Evolutionary conservation across 2,113 vertebrate species (phyloP).

Genomic region (Cynoglossus semilaevis): DNA sequence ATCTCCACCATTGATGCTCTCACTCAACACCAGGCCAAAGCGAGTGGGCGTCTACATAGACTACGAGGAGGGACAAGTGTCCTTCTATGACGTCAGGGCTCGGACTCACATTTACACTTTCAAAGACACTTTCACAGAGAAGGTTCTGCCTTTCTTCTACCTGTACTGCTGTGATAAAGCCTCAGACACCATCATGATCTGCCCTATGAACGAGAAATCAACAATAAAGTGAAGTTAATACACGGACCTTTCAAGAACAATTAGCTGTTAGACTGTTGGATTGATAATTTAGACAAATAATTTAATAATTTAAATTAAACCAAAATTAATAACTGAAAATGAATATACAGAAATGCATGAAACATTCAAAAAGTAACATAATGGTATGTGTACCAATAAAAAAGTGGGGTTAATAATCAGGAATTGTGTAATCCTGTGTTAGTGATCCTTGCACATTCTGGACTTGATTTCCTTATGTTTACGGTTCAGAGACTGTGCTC

Average conservation of each 20-base stretch:
- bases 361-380: too few relatives aligned
- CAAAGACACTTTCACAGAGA: conserved; percentile 79
- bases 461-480: too few relatives aligned
- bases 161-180: conserved; percentile 80
- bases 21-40: conserved; percentile 70
- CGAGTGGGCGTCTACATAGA: conserved; percentile 85
- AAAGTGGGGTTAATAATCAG: too few relatives aligned
- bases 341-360: too few relatives aligned
- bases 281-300: too few relatives aligned
- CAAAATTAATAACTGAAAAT: background rate
- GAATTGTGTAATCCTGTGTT: too few relatives aligned
- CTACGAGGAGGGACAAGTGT: conserved; percentile 83
- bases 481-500: too few relatives aligned
- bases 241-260: background rate
- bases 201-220: conserved; percentile 48
- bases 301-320: too few relatives aligned
- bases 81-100: conserved; percentile 82
- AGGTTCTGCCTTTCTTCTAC: conserved; percentile 84
- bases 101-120: conserved; percentile 82
- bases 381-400: background rate
- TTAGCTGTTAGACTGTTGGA: too few relatives aligned
- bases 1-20: conserved; percentile 64
- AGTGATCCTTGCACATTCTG: too few relatives aligned
- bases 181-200: conserved; percentile 73
- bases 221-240: conserved; percentile 62